These are phyloP conservation scores for Schizopygopsis pylzovi DNA, from an alignment of 2,797 vertebrate species.

Conservation along the genomic window DNA sequence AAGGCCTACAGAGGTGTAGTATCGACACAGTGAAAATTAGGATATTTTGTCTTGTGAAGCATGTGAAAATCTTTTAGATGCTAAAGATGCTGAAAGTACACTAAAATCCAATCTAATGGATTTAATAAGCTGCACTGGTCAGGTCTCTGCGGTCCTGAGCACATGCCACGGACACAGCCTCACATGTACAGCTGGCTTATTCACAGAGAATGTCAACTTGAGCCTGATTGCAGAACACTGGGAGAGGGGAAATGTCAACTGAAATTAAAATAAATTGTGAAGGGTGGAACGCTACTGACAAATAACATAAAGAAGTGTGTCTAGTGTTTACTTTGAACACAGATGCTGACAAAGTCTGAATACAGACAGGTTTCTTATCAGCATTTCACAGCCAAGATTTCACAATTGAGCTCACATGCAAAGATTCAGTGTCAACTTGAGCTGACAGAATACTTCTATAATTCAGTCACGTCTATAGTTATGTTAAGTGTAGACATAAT, in stretches of 20 bases:
- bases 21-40: slow-evolving; percentile 9
- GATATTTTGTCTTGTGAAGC: slow-evolving; percentile 3
- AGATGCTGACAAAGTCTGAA: slow-evolving; percentile 16
- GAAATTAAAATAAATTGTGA: slow-evolving; percentile 14
- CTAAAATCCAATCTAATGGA: slow-evolving; percentile 35
- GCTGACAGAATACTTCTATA: slow-evolving; percentile 10
- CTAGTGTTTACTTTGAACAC: slow-evolving; percentile 1
- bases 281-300: neutral
- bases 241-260: neutral
- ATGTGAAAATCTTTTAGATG: neutral
- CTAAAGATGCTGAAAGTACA: slow-evolving; percentile 39
- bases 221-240: neutral
- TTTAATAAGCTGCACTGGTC: slow-evolving; percentile 29
- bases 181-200: neutral
- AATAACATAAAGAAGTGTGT: neutral
- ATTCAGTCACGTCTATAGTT: slow-evolving; percentile 19
- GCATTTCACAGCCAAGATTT: slow-evolving; percentile 61
- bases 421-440: slow-evolving; percentile 46
- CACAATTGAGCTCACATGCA: slow-evolving; percentile 62
- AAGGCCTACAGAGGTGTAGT: slow-evolving; percentile 5
- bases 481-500: neutral
- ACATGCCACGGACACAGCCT: neutral
- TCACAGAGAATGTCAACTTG: slow-evolving; percentile 11
- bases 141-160: neutral
- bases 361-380: slow-evolving; percentile 46